Evolutionary conservation across 2,888 invertebrate genomes (phyloP).

Genomic region (Lycophotia porphyrea): DNA sequence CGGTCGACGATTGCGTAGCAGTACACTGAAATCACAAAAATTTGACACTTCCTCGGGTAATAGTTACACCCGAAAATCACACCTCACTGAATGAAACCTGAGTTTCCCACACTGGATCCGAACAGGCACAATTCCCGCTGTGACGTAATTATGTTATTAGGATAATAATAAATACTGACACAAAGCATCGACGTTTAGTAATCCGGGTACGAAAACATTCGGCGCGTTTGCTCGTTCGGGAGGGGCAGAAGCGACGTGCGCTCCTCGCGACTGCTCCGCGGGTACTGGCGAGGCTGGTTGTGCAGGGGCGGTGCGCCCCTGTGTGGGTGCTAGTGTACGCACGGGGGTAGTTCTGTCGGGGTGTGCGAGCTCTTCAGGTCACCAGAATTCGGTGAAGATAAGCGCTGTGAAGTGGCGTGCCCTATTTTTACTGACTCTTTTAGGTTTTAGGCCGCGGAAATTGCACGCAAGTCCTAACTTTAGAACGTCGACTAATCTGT

Average conservation of each 20-base stretch:
- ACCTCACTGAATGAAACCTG: constrained; percentile 64
- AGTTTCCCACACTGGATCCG: constrained; percentile 61
- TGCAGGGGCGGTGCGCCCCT: constrained; percentile 68
- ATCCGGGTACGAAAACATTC: constrained; percentile 68
- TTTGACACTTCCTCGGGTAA: constrained; percentile 67
- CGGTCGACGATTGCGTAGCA: constrained; percentile 64
- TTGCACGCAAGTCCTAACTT: constrained; percentile 54
- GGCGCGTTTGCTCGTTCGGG: constrained; percentile 68
- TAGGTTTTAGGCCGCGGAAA: constrained; percentile 58
- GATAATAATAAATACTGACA: constrained; percentile 62
- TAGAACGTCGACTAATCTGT: background rate
- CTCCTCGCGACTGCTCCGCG: constrained; percentile 67
- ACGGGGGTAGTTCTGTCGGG: constrained; percentile 71
- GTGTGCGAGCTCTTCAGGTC: constrained; percentile 86
- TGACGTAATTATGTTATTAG: constrained; percentile 55
- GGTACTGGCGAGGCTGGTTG: constrained; percentile 74
- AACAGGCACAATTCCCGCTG: constrained; percentile 62
- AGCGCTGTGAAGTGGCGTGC: constrained; percentile 79
- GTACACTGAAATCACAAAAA: constrained; percentile 68
- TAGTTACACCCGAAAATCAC: constrained; percentile 68
- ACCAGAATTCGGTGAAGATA: constrained; percentile 87
- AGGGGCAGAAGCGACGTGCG: constrained; percentile 65
- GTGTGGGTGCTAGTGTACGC: constrained; percentile 67
- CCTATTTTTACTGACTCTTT: constrained; percentile 77
- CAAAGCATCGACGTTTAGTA: constrained; percentile 65